phyloP scores from a whole-genome alignment of 1,140 invertebrate genomes.

The Zaprionus capensis region DNA sequence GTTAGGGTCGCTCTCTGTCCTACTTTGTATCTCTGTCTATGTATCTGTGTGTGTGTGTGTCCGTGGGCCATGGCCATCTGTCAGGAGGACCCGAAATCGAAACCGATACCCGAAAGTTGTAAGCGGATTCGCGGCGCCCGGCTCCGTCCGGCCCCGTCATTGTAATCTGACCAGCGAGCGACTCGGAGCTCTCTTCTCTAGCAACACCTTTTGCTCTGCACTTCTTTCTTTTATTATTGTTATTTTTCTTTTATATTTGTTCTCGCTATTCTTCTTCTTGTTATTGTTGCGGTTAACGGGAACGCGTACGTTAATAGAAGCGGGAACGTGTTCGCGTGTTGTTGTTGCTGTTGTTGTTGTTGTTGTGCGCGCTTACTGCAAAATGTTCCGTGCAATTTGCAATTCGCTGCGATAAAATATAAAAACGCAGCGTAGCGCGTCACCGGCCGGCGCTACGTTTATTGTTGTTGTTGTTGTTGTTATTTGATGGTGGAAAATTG shows the following conservation, averaged over 20 bases:
- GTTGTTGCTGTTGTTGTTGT: conserved; percentile 1
- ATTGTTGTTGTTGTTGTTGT: background rate
- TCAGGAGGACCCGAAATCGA: conserved; percentile 38
- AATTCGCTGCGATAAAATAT: background rate
- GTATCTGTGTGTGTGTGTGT: background rate
- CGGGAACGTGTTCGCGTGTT: background rate
- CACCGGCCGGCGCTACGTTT: background rate
- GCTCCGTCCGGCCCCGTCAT: conserved; percentile 15
- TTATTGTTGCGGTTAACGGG: background rate
- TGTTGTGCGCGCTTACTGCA: background rate
- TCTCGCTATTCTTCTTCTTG: background rate
- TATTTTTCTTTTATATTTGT: background rate
- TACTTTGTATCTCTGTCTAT: background rate
- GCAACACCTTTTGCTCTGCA: background rate
- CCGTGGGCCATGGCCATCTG: conserved; percentile 40
- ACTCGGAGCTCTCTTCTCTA: conserved; percentile 10
- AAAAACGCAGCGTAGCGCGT: background rate
- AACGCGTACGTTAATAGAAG: background rate
- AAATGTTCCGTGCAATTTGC: background rate
- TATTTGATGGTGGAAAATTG: background rate
- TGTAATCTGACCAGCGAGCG: conserved; percentile 42
- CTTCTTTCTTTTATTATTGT: background rate
- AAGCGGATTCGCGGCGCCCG: conserved; percentile 47
- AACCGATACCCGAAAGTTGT: conserved; percentile 44
- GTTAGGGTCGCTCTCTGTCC: background rate